A percentile compares a stretch with the other conserved stretches of the same genome.
These are phyloP conservation scores for Chrysolina haemoptera DNA, from an alignment of 2,888 invertebrate species.

Conservation along the genomic window DNA sequence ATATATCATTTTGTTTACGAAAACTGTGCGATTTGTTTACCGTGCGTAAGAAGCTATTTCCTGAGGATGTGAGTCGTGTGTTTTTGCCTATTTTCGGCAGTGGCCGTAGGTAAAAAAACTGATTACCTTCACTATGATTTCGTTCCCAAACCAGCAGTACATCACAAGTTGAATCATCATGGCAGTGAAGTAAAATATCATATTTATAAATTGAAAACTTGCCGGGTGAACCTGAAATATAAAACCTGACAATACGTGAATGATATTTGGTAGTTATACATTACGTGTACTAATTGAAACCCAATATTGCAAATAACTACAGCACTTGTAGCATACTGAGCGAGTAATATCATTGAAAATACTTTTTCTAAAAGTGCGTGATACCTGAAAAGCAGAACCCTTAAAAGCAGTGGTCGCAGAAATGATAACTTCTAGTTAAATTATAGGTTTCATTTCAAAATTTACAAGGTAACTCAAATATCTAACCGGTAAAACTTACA, in stretches of 20 bases:
- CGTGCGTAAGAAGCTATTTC: too few relatives aligned
- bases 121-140: slow-evolving; percentile 56
- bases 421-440: not conserved
- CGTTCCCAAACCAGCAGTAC: slow-evolving; percentile 60
- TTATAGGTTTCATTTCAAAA: too few relatives aligned
- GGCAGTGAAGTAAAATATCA: slow-evolving; percentile 53
- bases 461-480: too few relatives aligned
- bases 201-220: slow-evolving; percentile 50
- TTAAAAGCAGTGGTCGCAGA: not conserved
- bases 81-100: too few relatives aligned
- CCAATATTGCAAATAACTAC: slow-evolving; percentile 58
- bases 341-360: slow-evolving; percentile 54
- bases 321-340: slow-evolving; percentile 56
- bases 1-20: too few relatives aligned
- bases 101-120: too few relatives aligned
- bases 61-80: too few relatives aligned
- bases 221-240: slow-evolving; percentile 41
- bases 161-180: slow-evolving; percentile 57
- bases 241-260: not conserved
- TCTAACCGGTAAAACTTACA: too few relatives aligned
- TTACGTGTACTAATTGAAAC: slow-evolving; percentile 55
- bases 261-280: not conserved
- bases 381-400: not conserved
- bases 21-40: too few relatives aligned
- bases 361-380: slow-evolving; percentile 49